phyloP scores from a whole-genome alignment of 2,888 invertebrate genomes.

The Drosophila flavopinicola region DNA sequence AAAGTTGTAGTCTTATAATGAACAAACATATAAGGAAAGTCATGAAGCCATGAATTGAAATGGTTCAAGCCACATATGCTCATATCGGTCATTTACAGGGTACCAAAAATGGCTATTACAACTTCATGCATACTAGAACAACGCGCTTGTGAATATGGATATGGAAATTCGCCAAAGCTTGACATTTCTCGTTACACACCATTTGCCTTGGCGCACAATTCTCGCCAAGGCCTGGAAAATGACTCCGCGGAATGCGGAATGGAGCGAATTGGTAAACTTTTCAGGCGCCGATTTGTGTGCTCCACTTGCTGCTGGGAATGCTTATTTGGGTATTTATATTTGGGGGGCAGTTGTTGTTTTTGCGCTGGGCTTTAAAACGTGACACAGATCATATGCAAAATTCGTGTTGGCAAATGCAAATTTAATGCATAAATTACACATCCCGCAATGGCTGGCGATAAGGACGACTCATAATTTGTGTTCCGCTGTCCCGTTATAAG shows the following conservation, averaged over 20 bases:
- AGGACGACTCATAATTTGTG: conserved; percentile 45
- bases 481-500: conserved; percentile 24
- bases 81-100: conserved; percentile 14
- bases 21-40: too few relatives aligned
- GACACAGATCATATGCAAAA: conserved; percentile 48
- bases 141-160: conserved; percentile 16
- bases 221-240: neutral
- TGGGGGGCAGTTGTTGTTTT: neutral
- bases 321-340: conserved; percentile 1
- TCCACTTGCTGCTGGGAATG: neutral
- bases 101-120: conserved; percentile 18
- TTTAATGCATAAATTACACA: conserved; percentile 58
- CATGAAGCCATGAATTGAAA: too few relatives aligned
- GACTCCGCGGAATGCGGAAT: conserved; percentile 23
- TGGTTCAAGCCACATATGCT: neutral
- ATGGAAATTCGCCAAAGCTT: conserved; percentile 48
- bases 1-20: too few relatives aligned
- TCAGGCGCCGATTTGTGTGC: conserved; percentile 50
- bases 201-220: conserved; percentile 42
- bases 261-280: conserved; percentile 50
- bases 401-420: conserved; percentile 44
- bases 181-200: conserved; percentile 50
- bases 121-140: conserved; percentile 40
- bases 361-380: conserved; percentile 21
- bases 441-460: conserved; percentile 33